Conservation (phyloP, 2,113 vertebrate species). For the Danionella cerebrum region DNA sequence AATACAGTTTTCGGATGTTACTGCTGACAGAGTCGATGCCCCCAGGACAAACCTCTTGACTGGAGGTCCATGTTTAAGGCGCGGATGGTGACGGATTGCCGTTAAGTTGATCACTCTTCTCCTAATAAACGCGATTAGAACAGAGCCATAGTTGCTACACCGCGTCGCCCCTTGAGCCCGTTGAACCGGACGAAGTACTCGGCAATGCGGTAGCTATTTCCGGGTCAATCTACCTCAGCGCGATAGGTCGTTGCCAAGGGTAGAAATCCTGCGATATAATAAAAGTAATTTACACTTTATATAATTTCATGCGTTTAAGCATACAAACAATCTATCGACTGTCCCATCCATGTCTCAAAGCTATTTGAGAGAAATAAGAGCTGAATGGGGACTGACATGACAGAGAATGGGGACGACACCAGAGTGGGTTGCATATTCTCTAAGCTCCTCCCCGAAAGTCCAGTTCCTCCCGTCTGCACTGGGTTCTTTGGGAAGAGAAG, state of each 20-base stretch:
- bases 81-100: slow-evolving; percentile 72
- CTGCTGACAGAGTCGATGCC: slow-evolving; percentile 56
- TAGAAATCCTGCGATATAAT: background rate
- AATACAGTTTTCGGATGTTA: slow-evolving; percentile 57
- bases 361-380: too few species aligned
- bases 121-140: slow-evolving; percentile 49
- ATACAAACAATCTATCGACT: background rate
- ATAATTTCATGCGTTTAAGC: background rate
- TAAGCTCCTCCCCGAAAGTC: too few species aligned
- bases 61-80: slow-evolving; percentile 69
- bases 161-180: slow-evolving; percentile 39
- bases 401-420: too few species aligned
- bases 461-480: too few species aligned
- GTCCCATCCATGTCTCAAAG: too few species aligned
- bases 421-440: too few species aligned
- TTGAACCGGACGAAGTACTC: slow-evolving; percentile 55
- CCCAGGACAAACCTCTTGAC: slow-evolving; percentile 61
- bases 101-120: slow-evolving; percentile 51
- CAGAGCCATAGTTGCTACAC: slow-evolving; percentile 61
- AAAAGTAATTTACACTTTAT: background rate
- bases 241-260: background rate
- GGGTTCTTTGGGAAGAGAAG: too few species aligned
- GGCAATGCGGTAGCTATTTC: slow-evolving; percentile 58
- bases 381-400: too few species aligned
- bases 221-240: slow-evolving; percentile 46